Evolutionary conservation across 2,797 vertebrate genomes (phyloP).

Genomic region (Notolepis coatsorum): DNA sequence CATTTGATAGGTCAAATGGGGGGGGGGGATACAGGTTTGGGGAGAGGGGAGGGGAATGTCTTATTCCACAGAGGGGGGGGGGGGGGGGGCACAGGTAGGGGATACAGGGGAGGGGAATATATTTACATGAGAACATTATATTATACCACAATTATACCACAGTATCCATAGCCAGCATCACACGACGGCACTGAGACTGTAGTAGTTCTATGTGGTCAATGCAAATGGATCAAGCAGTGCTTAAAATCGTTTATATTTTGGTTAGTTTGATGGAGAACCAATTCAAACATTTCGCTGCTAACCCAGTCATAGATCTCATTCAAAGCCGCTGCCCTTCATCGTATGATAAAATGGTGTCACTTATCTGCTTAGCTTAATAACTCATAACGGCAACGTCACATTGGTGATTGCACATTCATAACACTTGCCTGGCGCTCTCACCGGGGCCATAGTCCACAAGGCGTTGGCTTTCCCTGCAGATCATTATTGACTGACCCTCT

Average conservation of each 20-base stretch:
- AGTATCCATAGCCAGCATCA: too few species aligned
- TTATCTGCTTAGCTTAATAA: not conserved
- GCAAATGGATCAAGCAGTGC: too few species aligned
- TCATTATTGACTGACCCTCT: not conserved
- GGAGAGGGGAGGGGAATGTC: too few species aligned
- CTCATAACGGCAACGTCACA: not conserved
- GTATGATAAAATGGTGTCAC: not conserved
- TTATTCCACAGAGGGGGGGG: too few species aligned
- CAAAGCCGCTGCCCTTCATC: not conserved
- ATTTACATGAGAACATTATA: too few species aligned
- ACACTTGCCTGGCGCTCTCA: not conserved
- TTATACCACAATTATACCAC: too few species aligned
- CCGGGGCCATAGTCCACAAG: not conserved
- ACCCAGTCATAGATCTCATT: not conserved
- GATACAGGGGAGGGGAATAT: too few species aligned
- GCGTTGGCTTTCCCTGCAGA: not conserved
- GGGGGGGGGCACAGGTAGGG: too few species aligned
- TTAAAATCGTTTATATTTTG: conserved; percentile 12
- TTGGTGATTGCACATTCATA: not conserved
- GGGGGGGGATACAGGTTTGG: too few species aligned
- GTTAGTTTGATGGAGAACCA: not conserved
- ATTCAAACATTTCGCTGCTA: not conserved
- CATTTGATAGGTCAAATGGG: too few species aligned
- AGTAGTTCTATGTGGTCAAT: too few species aligned
- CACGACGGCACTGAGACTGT: too few species aligned